A percentile compares a stretch with the other conserved stretches of the same genome.
Evolutionary conservation across 2,113 vertebrate species (phyloP).

Genomic region (Campylomormyrus tamandua): DNA sequence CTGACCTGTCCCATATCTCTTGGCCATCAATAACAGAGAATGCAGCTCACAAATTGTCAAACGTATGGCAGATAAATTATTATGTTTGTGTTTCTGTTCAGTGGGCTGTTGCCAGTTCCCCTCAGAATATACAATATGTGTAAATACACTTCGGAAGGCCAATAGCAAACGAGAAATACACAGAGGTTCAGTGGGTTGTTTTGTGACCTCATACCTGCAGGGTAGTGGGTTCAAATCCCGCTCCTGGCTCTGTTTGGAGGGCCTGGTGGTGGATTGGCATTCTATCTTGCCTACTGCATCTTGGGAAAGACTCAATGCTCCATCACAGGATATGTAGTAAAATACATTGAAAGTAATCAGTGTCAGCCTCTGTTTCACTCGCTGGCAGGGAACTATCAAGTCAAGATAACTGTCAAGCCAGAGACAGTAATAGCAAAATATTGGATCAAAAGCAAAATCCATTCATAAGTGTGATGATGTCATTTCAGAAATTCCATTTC

Average conservation of each 20-base stretch:
- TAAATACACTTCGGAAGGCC: neutral
- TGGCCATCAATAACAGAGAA: neutral
- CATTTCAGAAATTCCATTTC: neutral
- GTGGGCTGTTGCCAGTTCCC: neutral
- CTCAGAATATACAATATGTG: neutral
- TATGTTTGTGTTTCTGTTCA: neutral
- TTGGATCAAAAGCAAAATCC: neutral
- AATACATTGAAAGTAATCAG: neutral
- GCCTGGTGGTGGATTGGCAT: neutral
- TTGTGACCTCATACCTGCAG: neutral
- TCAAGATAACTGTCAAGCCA: neutral
- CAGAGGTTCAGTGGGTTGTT: neutral
- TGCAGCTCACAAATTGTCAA: neutral
- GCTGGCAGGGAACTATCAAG: neutral
- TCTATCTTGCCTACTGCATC: neutral
- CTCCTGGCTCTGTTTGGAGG: neutral
- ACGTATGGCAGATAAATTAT: neutral
- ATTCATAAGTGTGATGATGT: neutral
- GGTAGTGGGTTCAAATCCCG: neutral
- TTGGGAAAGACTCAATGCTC: neutral
- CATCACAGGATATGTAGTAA: neutral
- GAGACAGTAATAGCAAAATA: neutral
- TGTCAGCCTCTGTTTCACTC: neutral
- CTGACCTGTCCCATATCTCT: neutral
- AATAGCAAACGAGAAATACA: neutral